These are phyloP conservation scores for Apomyelois bistriatella DNA, from an alignment of 2,888 invertebrate genomes.

Conservation along the genomic window DNA sequence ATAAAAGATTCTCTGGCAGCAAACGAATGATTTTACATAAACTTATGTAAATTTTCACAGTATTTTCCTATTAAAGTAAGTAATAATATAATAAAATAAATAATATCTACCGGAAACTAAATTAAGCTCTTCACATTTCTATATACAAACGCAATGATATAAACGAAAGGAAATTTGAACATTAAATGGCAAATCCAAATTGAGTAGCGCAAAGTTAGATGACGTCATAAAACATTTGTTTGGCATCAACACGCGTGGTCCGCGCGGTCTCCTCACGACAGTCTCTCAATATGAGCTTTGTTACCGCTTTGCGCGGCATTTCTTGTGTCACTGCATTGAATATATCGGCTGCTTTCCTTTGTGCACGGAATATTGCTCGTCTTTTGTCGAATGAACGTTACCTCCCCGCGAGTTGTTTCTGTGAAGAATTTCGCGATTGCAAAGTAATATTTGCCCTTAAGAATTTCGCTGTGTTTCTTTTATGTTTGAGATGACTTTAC, in stretches of 20 bases:
- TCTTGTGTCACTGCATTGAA: conserved; percentile 80
- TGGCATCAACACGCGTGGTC: conserved; percentile 22
- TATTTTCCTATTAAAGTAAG: no score
- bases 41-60: no score
- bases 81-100: no score
- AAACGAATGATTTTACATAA: no score
- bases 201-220: not conserved
- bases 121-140: not conserved
- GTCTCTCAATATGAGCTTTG: conserved; percentile 77
- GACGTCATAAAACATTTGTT: conserved; percentile 6
- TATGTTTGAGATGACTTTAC: conserved; percentile 74
- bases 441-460: conserved; percentile 79
- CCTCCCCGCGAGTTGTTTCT: conserved; percentile 77
- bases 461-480: conserved; percentile 78
- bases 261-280: conserved; percentile 25
- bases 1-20: conserved; percentile 1
- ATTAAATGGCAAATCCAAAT: not conserved
- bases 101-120: no score
- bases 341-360: conserved; percentile 78
- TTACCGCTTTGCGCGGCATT: conserved; percentile 74
- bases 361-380: conserved; percentile 78
- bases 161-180: not conserved
- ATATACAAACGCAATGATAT: not conserved
- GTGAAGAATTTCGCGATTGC: conserved; percentile 76
- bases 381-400: conserved; percentile 77